Conservation (phyloP, 2,888 invertebrate species). For the Drosophila hawaiiensis region DNA sequence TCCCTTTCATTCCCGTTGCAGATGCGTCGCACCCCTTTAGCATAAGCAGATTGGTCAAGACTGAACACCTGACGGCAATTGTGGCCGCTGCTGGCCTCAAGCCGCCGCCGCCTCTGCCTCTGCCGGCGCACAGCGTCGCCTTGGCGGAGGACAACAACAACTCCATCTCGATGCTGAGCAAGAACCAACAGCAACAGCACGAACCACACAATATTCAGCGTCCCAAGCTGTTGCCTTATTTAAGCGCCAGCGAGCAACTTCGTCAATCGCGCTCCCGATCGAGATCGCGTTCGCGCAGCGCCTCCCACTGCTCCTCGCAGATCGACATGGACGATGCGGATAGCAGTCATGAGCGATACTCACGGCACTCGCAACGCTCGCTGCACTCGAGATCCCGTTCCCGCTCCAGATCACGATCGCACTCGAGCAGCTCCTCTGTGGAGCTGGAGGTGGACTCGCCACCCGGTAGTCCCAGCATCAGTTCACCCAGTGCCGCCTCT, state of each 20-base stretch:
- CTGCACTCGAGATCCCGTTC: slow-evolving; percentile 74
- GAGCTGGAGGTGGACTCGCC: slow-evolving; percentile 92
- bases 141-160: slow-evolving; percentile 83
- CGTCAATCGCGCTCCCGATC: slow-evolving; percentile 78
- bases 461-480: slow-evolving; percentile 84
- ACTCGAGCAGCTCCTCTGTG: slow-evolving; percentile 87
- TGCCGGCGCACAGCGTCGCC: slow-evolving; percentile 31
- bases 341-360: slow-evolving; percentile 62
- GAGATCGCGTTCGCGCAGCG: slow-evolving; percentile 80
- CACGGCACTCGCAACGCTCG: slow-evolving; percentile 69
- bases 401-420: slow-evolving; percentile 76
- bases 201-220: slow-evolving; percentile 72
- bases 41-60: slow-evolving; percentile 90
- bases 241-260: slow-evolving; percentile 83
- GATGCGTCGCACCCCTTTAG: slow-evolving; percentile 93
- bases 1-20: slow-evolving; percentile 84
- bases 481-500: slow-evolving; percentile 78
- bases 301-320: slow-evolving; percentile 74
- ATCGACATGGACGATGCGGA: slow-evolving; percentile 82
- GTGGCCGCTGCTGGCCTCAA: slow-evolving; percentile 85
- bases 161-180: slow-evolving; percentile 83
- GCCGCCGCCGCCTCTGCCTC: slow-evolving; percentile 74
- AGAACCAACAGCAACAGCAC: slow-evolving; percentile 77
- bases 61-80: slow-evolving; percentile 86
- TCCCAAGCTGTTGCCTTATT: slow-evolving; percentile 87